Evolutionary conservation across 2,888 invertebrate genomes (phyloP), one percentile per base, ranked within the genome.

Genomic region (Xestia sexstrigata): DNA sequence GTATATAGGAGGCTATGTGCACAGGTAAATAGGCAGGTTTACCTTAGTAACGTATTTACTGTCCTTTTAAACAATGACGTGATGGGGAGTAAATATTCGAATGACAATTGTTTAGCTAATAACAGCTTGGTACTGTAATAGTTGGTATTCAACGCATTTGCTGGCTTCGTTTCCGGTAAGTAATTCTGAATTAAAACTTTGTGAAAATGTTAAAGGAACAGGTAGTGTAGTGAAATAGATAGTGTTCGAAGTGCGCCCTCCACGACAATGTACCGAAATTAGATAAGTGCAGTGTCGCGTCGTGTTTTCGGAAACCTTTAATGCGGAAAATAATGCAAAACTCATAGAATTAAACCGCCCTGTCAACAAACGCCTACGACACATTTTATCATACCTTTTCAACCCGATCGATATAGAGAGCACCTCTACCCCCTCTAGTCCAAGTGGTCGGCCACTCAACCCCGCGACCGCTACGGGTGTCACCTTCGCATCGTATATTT

Each of bases 401-500:
- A 13, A 42, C 20, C 39, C 69, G 65, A 62, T 76, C 76, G n/a
- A 72, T 78, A 63, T 9, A 11, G 55, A 67, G 49, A 76, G 76
- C 52, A 47, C 70, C 67, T 76, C 69, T 66, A 74, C 42, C 17
- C 65, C 45, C 35, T 15, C 70, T n/a, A 11, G 52, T 35, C 11
- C 72, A 30, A 78, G 74, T 82, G 72, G 63, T 62, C 62, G 60
- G 55, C 74, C 77, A 79, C 83, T 85, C 88, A 83, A 78, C 86
- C 87, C 82, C 70, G 73, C 79, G 72, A 70, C 60, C 79, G 81
- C 79, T 74, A 73, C 81, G 72, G 77, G 88, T 88, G 92, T 90
- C 93, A 94, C 94, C 95, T 94, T 92, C 81, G 90, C 88, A 89
- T 82, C 86, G 88, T 93, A 95, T 93, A 95, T 89, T 94, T 96